Conservation (phyloP, 23 tunicate genomes). For the Corella eumyota region DNA sequence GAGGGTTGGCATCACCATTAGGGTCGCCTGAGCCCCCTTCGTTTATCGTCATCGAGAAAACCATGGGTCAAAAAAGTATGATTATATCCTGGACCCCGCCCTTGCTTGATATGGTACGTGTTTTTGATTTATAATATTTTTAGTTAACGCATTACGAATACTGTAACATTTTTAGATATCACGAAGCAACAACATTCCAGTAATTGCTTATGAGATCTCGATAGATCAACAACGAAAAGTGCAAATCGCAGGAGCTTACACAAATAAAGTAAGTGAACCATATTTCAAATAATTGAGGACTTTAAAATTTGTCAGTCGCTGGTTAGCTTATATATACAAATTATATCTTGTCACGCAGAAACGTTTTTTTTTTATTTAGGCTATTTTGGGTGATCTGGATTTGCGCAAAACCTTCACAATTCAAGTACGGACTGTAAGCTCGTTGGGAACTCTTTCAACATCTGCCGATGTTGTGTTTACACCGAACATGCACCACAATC, state of each 20-base stretch:
- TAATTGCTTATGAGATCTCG: conserved; percentile 64
- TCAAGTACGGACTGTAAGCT: conserved; percentile 48
- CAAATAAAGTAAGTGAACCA: conserved; percentile 32
- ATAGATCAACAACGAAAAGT: conserved; percentile 29
- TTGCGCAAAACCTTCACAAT: conserved; percentile 12
- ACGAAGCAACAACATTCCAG: conserved; percentile 53
- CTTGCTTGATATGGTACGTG: conserved; percentile 41
- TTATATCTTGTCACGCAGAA: no score
- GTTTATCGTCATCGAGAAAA: conserved; percentile 47
- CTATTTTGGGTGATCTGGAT: conserved; percentile 53
- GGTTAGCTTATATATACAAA: no score
- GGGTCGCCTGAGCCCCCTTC: conserved; percentile 43
- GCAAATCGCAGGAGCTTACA: conserved; percentile 60
- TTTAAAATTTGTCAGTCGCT: no score
- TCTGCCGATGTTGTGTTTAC: conserved; percentile 41
- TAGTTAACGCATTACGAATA: background rate
- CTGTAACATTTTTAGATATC: conserved; percentile 23
- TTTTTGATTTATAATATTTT: background rate
- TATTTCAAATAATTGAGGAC: no score
- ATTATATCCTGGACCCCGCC: conserved; percentile 65
- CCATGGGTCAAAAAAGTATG: conserved; percentile 64
- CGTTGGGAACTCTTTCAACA: conserved; percentile 42
- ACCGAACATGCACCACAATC: conserved; percentile 8
- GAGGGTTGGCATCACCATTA: conserved; percentile 12
- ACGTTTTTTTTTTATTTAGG: conserved; percentile 16